Base-by-base conservation (phyloP, 1,140 invertebrate species). In the Hycleus phaleratus region DNA sequence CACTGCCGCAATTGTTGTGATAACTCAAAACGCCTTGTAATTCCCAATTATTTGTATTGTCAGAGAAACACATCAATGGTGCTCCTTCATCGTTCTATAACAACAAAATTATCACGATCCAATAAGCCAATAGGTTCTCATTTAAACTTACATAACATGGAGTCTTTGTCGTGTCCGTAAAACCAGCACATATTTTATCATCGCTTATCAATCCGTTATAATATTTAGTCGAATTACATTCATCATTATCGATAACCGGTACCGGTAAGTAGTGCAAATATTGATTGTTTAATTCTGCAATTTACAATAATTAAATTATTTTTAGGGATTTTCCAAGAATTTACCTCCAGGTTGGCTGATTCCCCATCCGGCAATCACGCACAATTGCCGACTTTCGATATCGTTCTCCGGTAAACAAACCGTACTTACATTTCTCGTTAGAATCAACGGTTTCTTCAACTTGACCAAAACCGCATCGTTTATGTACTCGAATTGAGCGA, bases 31-130 rank as follows among this genome's bases (percentile, higher is more conserved):
- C 70, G 26, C 82, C 82, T 56, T 82, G 81, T 39, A 83, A 74
- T 70, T 82, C 79, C 82, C 82, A 84, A 51, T 71, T 71, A 38
- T 73, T 76, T 1, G 64, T 62, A 8, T 71, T 71, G 46, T 82
- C 79, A 38, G 71, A 79, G 59, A 78, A 73, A 60, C 84, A 85
- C 78, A 85, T 83, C 39, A 85, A 63, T 11, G 83, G 82, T 6
- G 81, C 79, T 44, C 83, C 83, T 72, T 82, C 80, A 65, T 84
- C 82, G 63, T 83, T 83, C 83, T 85, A 59, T 58, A 78, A 76
- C 56, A 60, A 26, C 57, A 63, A 62, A 63, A 64, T 45, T 49
- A 32, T 18, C 24, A 25, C 38, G 4, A 38, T 26, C 32, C 3
- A 38, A 32, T 39, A 52, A 24, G 4, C 26, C n/a, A 50, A 7